Evolutionary conservation across 2,113 vertebrate species (phyloP), one percentile per base, ranked within the genome.

Genomic region (Rhipidura dahli): DNA sequence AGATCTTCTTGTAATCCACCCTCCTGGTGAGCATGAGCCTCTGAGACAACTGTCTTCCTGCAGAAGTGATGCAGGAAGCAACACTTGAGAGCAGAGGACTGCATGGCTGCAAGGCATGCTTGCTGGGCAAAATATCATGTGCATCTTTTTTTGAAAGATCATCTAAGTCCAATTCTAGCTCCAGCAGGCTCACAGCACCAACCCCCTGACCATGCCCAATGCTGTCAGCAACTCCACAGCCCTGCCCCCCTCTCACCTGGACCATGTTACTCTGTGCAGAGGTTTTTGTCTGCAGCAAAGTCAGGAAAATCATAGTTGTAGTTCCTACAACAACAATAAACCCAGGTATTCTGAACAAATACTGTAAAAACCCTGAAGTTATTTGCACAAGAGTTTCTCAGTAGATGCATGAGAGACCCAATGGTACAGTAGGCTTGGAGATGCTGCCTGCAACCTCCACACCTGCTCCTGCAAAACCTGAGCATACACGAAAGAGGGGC

Each of bases 131-230:
- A 83, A 61, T 45, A 65, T 17, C 13, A 37, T 6, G 22, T 49
- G 28, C 18, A 44, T 65, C 22, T 78, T 35, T 77, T 81, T 37
- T 18, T 73, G 30, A 39, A 71, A 70, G 49, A 65, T 40, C 56
- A 54, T 61, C 5, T 30, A 57, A 81, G 11, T 56, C 45, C 8
- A 81, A 9, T 77, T 80, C 45, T 50, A 73, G 37, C 42, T 66
- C 81, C 24, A 7, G n/a, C 56, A 83, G 51, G n/a, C 23, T 53
- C n/a, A 44, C n/a, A 88, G 11, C 30, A 77, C 31, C 30, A 79
- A 64, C 11, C 14, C 47, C 33, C 24, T 1, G 2, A 64, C 22
- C 1, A 0, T 60, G 49, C 26, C 8, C 4, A 4, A 7, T 9
- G 27, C 17, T 47, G 33, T 27, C 47, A 87, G 30, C 28, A 78